Percentiles rank a stretch among this genome's conserved stretches.
These are phyloP conservation scores for Proterorhinus semilunaris DNA, from an alignment of 2,113 vertebrate species.

Conservation along the genomic window DNA sequence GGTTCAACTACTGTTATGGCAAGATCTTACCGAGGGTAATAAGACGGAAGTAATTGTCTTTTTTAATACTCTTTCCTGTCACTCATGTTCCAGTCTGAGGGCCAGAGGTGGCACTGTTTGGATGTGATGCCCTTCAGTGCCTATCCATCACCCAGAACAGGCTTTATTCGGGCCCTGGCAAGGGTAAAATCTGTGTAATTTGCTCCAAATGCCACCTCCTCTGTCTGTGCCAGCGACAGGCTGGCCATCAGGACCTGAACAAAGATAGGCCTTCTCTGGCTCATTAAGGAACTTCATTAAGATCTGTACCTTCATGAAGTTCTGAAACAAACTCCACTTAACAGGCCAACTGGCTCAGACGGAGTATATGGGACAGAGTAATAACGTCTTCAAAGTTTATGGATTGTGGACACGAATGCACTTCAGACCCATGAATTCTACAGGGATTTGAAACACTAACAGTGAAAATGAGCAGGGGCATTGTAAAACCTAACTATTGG, in stretches of 20 bases:
- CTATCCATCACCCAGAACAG: constrained; percentile 73
- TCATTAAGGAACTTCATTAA: constrained; percentile 78
- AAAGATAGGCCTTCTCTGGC: constrained; percentile 72
- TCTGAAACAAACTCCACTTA: constrained; percentile 50
- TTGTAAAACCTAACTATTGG: no score
- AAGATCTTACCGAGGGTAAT: constrained; percentile 2
- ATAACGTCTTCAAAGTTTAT: constrained; percentile 34
- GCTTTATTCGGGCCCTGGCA: constrained; percentile 73
- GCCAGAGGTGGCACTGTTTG: constrained; percentile 60
- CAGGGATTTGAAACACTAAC: no score
- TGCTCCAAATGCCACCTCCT: constrained; percentile 64
- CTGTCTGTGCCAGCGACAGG: constrained; percentile 61
- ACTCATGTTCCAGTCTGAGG: constrained; percentile 52
- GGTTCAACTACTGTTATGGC: not conserved
- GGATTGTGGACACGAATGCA: constrained; percentile 18
- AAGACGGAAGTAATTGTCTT: constrained; percentile 20
- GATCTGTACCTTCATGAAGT: constrained; percentile 40
- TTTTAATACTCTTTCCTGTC: constrained; percentile 44
- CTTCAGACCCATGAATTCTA: no score
- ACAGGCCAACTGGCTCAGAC: constrained; percentile 48
- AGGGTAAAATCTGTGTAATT: constrained; percentile 80
- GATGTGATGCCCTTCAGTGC: constrained; percentile 56
- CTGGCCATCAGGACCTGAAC: constrained; percentile 61
- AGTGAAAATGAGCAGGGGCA: no score
- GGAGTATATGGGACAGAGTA: constrained; percentile 51